Evolutionary conservation across 2,797 vertebrate species (phyloP), one percentile per base, ranked within the genome.

Genomic region (Hafferia zeledoni): DNA sequence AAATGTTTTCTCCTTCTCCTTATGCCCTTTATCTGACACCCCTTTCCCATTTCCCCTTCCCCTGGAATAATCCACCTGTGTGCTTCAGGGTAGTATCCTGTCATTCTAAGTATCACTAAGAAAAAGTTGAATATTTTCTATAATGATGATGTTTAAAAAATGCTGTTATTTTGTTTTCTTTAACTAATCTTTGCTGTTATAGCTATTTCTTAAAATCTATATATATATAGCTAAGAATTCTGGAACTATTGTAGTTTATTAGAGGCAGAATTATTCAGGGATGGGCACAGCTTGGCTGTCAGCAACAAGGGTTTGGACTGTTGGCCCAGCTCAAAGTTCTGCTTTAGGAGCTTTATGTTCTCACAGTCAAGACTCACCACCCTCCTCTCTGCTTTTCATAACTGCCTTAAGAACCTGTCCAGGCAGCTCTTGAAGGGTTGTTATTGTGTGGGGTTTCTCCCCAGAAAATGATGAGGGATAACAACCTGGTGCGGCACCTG

Each of bases 381-480:
- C 1, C 1, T 17, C 23, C 2, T 39, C 41, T 30, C 47, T 30
- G 23, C 41, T 89, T 63, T 79, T 49, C 4, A 1, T 3, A 35
- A 13, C 18, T 11, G 30, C 25, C 17, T 46, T 81, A 30, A 31
- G 81, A 77, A n/a, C 72, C n/a, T 14, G 7, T 19, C 25, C 9
- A 18, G 69, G 63, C 64, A 57, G 14, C 6, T 35, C 39, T 7
- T 16, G 4, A 46, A 47, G 6, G 20, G 6, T 41, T 27, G 17
- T 4, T 13, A 25, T 9, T 68, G 93, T 81, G 13, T 39, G 78
- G 35, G 5, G 7, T 19, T 6, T 33, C 50, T 20, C 30, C 52
- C 61, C 97, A 99, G 99, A 99, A 99, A 99, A 99, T 99, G 99
- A 99, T 99, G 99, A 99, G 99, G 92, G 99, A 99, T 90, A 99